These are phyloP conservation scores for Agelaius phoeniceus DNA, from an alignment of 2,113 vertebrate species.

Conservation along the genomic window DNA sequence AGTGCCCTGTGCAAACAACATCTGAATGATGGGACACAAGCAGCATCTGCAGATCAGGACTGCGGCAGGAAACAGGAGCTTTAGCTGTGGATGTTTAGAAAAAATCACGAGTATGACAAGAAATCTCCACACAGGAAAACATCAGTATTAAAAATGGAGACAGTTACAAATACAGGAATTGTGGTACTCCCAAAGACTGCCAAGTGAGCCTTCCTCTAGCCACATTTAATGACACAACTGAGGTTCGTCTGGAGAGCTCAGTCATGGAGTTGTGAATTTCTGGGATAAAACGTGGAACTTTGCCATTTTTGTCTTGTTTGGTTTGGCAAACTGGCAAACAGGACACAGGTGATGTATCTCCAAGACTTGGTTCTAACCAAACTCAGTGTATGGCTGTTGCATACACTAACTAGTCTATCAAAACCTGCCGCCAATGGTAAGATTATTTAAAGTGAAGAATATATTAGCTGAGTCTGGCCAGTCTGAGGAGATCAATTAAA, in stretches of 20 bases:
- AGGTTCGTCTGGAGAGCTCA: background rate
- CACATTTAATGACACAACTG: constrained; percentile 1
- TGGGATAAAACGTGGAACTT: background rate
- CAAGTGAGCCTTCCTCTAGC: background rate
- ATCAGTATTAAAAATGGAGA: background rate
- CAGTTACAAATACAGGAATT: background rate
- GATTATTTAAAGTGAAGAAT: background rate
- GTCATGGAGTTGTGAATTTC: background rate
- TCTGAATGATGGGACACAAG: background rate
- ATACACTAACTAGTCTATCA: background rate
- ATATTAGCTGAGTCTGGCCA: background rate
- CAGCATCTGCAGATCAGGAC: background rate
- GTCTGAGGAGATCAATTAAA: background rate
- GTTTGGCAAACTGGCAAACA: background rate
- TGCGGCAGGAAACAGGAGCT: background rate
- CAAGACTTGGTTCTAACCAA: background rate
- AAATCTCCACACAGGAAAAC: background rate
- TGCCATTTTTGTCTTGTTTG: background rate
- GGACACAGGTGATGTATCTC: background rate
- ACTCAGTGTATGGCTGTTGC: background rate
- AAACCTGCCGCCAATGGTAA: background rate
- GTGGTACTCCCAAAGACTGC: constrained; percentile 10
- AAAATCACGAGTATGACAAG: background rate
- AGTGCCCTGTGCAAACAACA: background rate
- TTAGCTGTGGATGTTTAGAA: background rate